Percentiles rank a stretch among this genome's conserved stretches.
phyloP scores from a whole-genome alignment of 2,113 vertebrate genomes.

The Xenus cinereus region DNA sequence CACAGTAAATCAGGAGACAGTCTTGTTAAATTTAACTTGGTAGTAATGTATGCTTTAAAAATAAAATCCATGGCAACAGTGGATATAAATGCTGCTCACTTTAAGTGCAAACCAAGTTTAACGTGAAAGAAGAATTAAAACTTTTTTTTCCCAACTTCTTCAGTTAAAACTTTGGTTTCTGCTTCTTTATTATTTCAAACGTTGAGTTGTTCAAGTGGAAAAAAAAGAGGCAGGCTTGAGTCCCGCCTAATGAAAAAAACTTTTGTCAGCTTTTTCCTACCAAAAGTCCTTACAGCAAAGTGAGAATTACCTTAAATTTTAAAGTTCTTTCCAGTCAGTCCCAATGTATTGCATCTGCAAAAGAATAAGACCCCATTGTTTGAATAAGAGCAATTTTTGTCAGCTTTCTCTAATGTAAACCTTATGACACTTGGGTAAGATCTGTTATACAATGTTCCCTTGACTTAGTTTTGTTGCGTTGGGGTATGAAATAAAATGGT shows the following conservation, averaged over 20 bases:
- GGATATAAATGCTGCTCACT: not conserved
- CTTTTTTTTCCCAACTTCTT: not conserved
- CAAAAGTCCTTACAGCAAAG: not conserved
- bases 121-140: not conserved
- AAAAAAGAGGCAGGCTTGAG: not conserved
- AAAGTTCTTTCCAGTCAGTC: not conserved
- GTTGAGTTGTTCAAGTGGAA: not conserved
- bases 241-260: not conserved
- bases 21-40: constrained; percentile 8
- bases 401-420: not conserved
- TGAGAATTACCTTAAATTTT: not conserved
- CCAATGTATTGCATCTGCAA: not conserved
- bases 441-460: not conserved
- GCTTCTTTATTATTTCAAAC: not conserved
- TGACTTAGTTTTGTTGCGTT: not conserved
- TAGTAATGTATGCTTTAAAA: constrained; percentile 28
- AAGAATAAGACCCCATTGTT: not conserved
- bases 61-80: not conserved
- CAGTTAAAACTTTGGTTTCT: not conserved
- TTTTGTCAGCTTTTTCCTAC: not conserved
- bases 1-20: not conserved
- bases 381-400: not conserved
- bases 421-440: not conserved
- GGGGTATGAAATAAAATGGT: not conserved
- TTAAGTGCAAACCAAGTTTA: not conserved